These are phyloP conservation scores for Caenorhabditis becei DNA, from an alignment of 2,888 invertebrate species.

Conservation along the genomic window DNA sequence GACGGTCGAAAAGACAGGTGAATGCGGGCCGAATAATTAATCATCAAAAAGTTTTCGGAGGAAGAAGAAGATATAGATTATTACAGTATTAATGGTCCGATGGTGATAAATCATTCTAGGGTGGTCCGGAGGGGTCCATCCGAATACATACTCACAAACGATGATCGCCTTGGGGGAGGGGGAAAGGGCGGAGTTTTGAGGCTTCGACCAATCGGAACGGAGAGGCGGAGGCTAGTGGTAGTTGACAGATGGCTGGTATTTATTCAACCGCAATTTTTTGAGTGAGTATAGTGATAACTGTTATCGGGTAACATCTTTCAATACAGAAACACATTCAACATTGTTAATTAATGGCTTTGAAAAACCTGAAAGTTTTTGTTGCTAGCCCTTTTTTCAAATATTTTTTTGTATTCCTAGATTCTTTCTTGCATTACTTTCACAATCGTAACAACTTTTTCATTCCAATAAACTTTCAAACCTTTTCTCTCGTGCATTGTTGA, in stretches of 20 bases:
- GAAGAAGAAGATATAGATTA: not conserved
- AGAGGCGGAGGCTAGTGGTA: constrained; percentile 11
- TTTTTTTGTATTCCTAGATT: no score
- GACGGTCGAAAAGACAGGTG: constrained; percentile 1
- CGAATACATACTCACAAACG: constrained; percentile 11
- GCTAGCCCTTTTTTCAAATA: no score
- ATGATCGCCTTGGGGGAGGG: constrained; percentile 6
- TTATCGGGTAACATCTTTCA: no score
- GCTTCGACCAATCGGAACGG: constrained; percentile 7
- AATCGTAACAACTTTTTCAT: no score
- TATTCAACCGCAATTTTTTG: no score
- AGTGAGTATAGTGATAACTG: no score
- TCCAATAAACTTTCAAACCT: no score
- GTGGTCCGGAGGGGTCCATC: not conserved
- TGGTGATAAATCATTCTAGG: constrained; percentile 51
- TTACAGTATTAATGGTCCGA: not conserved
- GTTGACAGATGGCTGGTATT: constrained; percentile 23
- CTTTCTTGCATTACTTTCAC: no score
- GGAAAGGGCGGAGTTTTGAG: constrained; percentile 20
- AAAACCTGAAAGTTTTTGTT: no score
- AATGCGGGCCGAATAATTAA: not conserved
- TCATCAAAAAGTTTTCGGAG: not conserved
- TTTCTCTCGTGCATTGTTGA: no score
- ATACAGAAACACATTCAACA: no score
- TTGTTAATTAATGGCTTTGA: no score